Evolutionary conservation across 1,140 invertebrate genomes (phyloP), one percentile per base, ranked within the genome.

Genomic region (Palaemon carinicauda): DNA sequence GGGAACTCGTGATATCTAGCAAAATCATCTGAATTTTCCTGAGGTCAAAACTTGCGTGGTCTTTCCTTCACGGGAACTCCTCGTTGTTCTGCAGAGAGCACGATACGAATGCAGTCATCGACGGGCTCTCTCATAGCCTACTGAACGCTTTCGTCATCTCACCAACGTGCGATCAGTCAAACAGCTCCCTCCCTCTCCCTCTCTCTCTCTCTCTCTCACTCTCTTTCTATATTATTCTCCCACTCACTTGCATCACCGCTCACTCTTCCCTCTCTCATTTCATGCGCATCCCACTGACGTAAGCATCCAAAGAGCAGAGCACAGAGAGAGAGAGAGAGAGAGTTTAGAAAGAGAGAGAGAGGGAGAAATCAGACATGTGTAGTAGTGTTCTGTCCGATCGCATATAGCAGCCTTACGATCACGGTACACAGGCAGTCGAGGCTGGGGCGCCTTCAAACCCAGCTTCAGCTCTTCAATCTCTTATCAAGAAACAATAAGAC

Each of bases 261-360:
- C 73, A 73, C 53, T 54, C 82, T 84, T n/a, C 82, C 77, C 82
- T 77, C 82, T 84, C 82, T 84, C 82, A 84, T 54, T 74, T 84
- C 82, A 54, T 77, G 82, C 82, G 82, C 82, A 84, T 84, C 82
- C 53, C 77, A 84, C 73, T 84, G 82, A 84, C 82, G 82, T 84
- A 84, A 84, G 82, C 82, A 84, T 54, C 77, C 73, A 77, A 53
- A 73, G 82, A 65, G 82, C 73, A 31, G 83, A 77, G 80, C n/a
- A n/a, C n/a, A 75, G 71, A 74, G 69, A 17, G 19, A 41, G 75
- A 54, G 75, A 78, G 80, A 54, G 80, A 82, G 69, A 71, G n/a
- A n/a, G n/a, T n/a, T n/a, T n/a, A 78, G 80, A 54, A 69, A 82
- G 69, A 71, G 74, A 82, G 80, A 73, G 69, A 82, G 80, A 74